Evolutionary conservation across 2,888 invertebrate genomes (phyloP).

Genomic region (Cheilosia vulpina): DNA sequence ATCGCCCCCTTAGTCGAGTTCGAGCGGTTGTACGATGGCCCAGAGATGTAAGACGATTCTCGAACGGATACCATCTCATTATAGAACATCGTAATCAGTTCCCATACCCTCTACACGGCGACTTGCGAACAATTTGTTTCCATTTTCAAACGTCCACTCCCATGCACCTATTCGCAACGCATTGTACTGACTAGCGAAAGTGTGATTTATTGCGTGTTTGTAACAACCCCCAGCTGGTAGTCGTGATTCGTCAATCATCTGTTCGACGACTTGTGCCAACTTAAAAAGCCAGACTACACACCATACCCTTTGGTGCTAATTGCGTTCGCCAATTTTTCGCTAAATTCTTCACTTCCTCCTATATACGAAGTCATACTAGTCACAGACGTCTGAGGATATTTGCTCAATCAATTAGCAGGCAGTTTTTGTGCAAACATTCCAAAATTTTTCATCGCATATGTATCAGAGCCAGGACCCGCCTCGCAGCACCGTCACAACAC

Average conservation of each 20-base stretch:
- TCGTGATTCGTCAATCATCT: slow-evolving; percentile 26
- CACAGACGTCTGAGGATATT: slow-evolving; percentile 27
- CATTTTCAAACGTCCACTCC: too few species aligned
- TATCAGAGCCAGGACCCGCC: slow-evolving; percentile 41
- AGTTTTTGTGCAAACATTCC: background rate
- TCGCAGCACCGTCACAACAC: slow-evolving; percentile 1
- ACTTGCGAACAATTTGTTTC: too few species aligned
- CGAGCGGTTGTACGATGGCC: background rate
- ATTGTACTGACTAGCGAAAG: slow-evolving; percentile 22
- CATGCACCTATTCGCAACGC: background rate
- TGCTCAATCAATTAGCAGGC: slow-evolving; percentile 32
- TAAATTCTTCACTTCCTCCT: slow-evolving; percentile 34
- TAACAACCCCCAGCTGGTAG: background rate
- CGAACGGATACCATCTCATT: too few species aligned
- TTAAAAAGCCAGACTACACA: background rate
- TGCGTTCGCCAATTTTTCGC: slow-evolving; percentile 26
- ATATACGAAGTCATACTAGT: background rate
- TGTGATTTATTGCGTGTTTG: slow-evolving; percentile 10
- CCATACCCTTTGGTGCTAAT: slow-evolving; percentile 23
- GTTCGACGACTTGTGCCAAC: slow-evolving; percentile 22
- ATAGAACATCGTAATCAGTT: too few species aligned
- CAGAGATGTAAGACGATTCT: background rate
- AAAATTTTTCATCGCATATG: background rate
- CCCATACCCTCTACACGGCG: too few species aligned
- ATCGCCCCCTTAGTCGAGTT: background rate